Base-by-base conservation (phyloP, 2,888 invertebrate genomes). In the Nomada flava region DNA sequence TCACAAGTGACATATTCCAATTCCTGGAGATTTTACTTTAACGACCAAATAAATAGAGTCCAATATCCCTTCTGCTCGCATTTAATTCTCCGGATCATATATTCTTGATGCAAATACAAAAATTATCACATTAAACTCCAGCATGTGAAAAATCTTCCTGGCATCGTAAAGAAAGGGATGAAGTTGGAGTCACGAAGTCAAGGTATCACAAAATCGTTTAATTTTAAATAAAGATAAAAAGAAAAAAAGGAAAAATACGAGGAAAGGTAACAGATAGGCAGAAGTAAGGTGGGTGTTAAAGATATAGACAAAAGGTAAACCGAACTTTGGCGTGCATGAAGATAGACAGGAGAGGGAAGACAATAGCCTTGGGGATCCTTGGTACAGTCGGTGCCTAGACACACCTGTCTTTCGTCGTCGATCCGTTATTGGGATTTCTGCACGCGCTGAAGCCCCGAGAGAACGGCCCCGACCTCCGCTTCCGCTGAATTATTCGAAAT, bases 281-380 rank as follows among this genome's bases (percentile, higher is more conserved):
- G 20, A 59, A n/a, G 60, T 5, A 29, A 13, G 23, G 20, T 36
- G 26, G 42, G 47, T 53, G 70, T 26, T 26, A 20, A 18, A 20
- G 20, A 50, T 18, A 59, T 13, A 13, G 44, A 9, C 20, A 70
- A 42, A 44, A 50, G 65, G 23, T 64, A 52, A 76, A 64, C 36
- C 20, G 60, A 70, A 63, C 60, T 57, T 57, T 57, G 63, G 74
- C 67, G 36, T 53, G 68, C 79, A 76, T 79, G 67, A 65, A 65
- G 60, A 36, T 53, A 69, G 60, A 63, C 64, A 59, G 52, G 63
- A 29, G 57, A 63, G 70, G 55, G 29, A 68, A 64, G 81, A 86
- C 86, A 84, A 86, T 86, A 81, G 84, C 75, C 70, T 79, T 59
- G 76, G 76, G 78, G 69, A 83, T 81, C 42, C 64, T 81, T 29